Evolutionary conservation across 2,888 invertebrate species (phyloP).

Genomic region (Thereva unica): DNA sequence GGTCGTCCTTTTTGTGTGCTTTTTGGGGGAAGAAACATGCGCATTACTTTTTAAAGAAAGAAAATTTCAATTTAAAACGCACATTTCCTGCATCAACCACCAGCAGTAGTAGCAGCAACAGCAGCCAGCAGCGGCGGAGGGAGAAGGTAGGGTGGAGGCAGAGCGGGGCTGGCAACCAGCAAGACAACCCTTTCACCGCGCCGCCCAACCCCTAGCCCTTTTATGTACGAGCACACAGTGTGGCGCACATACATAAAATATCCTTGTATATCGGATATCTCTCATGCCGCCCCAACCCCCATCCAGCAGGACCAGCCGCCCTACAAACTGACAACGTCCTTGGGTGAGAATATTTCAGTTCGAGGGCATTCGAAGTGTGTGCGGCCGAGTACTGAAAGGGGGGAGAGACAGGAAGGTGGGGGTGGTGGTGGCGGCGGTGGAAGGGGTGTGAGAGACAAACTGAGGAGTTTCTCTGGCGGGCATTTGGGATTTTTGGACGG

Average conservation of each 20-base stretch:
- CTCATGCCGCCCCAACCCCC: constrained; percentile 4
- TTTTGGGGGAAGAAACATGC: constrained; percentile 31
- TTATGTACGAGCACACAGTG: constrained; percentile 8
- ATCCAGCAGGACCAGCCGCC: too few relatives aligned
- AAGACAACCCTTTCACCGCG: constrained; percentile 23
- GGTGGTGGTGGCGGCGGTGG: too few relatives aligned
- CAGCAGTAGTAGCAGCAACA: background rate
- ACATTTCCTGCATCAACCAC: constrained; percentile 30
- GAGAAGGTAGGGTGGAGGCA: too few relatives aligned
- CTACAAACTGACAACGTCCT: constrained; percentile 31
- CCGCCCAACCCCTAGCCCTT: background rate
- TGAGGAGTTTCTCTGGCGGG: constrained; percentile 19
- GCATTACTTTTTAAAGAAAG: constrained; percentile 33
- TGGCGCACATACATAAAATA: constrained; percentile 29
- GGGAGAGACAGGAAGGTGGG: too few relatives aligned
- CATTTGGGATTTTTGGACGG: too few relatives aligned
- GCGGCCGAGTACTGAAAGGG: too few relatives aligned
- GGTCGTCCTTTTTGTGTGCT: constrained; percentile 5
- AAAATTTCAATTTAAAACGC: constrained; percentile 33
- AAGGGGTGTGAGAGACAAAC: background rate
- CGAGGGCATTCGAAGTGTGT: constrained; percentile 34
- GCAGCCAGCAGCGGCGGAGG: too few relatives aligned
- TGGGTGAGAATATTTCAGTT: constrained; percentile 32
- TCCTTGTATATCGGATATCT: constrained; percentile 27
- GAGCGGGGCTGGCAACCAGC: too few relatives aligned